Evolutionary conservation across 1,140 invertebrate species (phyloP).

Genomic region (Oryzaephilus surinamensis): DNA sequence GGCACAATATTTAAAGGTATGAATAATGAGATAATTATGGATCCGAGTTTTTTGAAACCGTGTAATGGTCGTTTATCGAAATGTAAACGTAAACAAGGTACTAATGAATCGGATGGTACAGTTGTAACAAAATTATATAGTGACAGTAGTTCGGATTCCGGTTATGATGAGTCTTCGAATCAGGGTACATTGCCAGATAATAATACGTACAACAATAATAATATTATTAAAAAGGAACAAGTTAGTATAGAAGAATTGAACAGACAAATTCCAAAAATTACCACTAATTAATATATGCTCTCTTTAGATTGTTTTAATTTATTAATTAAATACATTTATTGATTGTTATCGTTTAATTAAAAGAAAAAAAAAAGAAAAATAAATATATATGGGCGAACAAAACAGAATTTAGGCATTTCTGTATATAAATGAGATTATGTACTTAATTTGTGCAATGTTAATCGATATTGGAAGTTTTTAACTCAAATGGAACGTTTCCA

Average conservation of each 20-base stretch:
- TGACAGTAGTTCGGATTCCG: constrained; percentile 51
- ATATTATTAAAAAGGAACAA: constrained; percentile 18
- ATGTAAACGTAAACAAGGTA: constrained; percentile 18
- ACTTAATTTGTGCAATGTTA: constrained; percentile 9
- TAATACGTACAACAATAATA: no score
- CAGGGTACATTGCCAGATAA: constrained; percentile 30
- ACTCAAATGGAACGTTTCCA: background rate
- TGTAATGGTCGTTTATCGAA: constrained; percentile 39
- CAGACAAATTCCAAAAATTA: constrained; percentile 12
- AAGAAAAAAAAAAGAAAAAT: constrained; percentile 4
- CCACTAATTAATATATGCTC: constrained; percentile 29
- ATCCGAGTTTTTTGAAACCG: constrained; percentile 49
- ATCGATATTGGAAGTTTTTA: constrained; percentile 1
- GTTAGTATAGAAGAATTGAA: constrained; percentile 25
- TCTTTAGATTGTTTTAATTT: constrained; percentile 31
- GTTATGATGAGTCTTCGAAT: constrained; percentile 52
- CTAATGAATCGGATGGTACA: constrained; percentile 18
- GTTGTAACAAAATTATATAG: constrained; percentile 39
- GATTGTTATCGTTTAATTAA: constrained; percentile 18
- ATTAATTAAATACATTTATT: constrained; percentile 25
- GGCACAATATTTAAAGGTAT: constrained; percentile 59
- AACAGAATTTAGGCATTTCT: background rate
- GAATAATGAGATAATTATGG: constrained; percentile 53
- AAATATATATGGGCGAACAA: constrained; percentile 4
- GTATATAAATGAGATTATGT: background rate